Conservation (phyloP, 2,113 vertebrate species). For the Mugil cephalus region DNA sequence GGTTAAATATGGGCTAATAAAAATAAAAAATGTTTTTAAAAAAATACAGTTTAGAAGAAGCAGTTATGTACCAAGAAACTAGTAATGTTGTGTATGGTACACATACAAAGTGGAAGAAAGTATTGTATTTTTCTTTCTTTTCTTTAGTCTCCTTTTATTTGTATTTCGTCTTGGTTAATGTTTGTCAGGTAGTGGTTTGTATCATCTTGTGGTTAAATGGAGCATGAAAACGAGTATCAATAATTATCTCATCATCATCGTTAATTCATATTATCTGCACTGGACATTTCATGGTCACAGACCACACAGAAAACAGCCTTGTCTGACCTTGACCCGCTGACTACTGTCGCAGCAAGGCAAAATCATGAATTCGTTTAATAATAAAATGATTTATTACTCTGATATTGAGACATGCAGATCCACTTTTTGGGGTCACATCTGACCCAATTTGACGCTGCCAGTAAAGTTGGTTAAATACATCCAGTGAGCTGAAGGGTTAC, state of each 20-base stretch:
- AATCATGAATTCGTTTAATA: not conserved
- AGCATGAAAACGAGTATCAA: constrained; percentile 10
- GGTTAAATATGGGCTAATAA: no score
- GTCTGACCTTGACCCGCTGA: constrained; percentile 20
- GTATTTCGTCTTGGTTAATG: not conserved
- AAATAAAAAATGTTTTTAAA: no score
- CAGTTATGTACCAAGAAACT: no score
- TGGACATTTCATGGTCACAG: not conserved
- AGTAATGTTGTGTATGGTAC: not conserved
- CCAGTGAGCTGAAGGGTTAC: constrained; percentile 1
- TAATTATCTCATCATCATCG: constrained; percentile 1
- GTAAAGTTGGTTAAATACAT: constrained; percentile 6
- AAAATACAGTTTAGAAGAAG: not conserved
- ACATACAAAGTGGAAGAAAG: no score
- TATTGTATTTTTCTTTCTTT: not conserved
- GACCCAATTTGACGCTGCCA: constrained; percentile 20
- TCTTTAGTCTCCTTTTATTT: not conserved
- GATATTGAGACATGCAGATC: not conserved
- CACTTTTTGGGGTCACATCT: not conserved
- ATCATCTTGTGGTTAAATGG: constrained; percentile 13
- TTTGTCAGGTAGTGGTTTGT: not conserved
- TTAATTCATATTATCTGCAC: not conserved
- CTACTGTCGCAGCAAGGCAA: not conserved
- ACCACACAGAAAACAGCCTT: not conserved
- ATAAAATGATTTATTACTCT: constrained; percentile 4